These are phyloP conservation scores for Cheilosia grossa DNA, from an alignment of 2,888 invertebrate species.

Conservation along the genomic window DNA sequence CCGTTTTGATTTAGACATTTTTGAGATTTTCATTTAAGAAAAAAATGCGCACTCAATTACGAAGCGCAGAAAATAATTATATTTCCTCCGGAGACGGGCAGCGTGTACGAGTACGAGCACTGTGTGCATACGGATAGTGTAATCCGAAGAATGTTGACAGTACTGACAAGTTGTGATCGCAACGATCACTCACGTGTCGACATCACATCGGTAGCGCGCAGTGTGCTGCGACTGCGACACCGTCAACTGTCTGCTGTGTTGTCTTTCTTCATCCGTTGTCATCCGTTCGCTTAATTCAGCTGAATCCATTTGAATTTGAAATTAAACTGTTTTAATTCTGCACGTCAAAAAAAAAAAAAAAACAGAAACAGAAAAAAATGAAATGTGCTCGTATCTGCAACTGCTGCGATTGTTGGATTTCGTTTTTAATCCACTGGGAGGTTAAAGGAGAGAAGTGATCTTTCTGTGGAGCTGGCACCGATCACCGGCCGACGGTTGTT, in stretches of 20 bases:
- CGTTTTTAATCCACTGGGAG: constrained; percentile 53
- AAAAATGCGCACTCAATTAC: constrained; percentile 59
- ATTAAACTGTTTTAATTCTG: constrained; percentile 75
- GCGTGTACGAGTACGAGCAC: not conserved
- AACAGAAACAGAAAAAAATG: constrained; percentile 13
- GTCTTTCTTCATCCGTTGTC: constrained; percentile 28
- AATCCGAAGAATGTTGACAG: constrained; percentile 72
- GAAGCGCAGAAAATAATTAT: constrained; percentile 39
- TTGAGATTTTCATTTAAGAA: constrained; percentile 55
- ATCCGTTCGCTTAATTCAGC: constrained; percentile 62
- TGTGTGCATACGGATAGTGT: constrained; percentile 49
- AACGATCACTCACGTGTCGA: constrained; percentile 74
- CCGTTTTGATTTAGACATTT: constrained; percentile 65
- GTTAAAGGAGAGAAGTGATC: constrained; percentile 27
- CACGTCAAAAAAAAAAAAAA: constrained; percentile 50
- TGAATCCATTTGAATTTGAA: constrained; percentile 75
- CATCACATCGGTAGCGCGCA: constrained; percentile 63
- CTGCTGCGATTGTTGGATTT: constrained; percentile 20
- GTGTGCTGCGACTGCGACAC: constrained; percentile 46
- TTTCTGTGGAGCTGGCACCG: constrained; percentile 49
- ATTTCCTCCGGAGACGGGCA: constrained; percentile 58
- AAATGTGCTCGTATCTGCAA: constrained; percentile 27
- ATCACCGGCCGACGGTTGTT: constrained; percentile 62
- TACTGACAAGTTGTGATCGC: constrained; percentile 74
- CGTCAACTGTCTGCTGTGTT: constrained; percentile 53